Conservation (phyloP, 2,113 vertebrate genomes). For the Chauna torquata region DNA sequence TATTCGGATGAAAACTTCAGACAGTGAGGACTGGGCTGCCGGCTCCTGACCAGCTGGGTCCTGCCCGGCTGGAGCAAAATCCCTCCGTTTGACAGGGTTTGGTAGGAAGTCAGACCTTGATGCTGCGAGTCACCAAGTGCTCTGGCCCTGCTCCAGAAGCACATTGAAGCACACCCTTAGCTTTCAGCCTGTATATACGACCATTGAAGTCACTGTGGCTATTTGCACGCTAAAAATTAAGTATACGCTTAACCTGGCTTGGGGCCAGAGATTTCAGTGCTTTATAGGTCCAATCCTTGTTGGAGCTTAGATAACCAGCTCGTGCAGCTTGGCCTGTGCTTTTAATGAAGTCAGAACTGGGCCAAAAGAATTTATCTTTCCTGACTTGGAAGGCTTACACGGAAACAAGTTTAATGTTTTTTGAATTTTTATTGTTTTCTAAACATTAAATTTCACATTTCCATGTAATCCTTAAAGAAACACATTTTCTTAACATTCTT, state of each 20-base stretch:
- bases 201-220: background rate
- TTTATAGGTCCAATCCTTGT: constrained; percentile 29
- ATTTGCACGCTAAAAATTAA: constrained; percentile 19
- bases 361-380: constrained; percentile 52
- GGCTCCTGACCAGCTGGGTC: constrained; percentile 50
- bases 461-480: constrained; percentile 2
- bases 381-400: constrained; percentile 26
- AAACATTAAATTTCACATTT: constrained; percentile 23
- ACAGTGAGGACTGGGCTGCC: constrained; percentile 9
- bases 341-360: background rate
- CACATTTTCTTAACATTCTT: background rate
- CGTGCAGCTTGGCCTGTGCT: background rate
- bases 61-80: background rate
- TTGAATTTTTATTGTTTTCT: constrained; percentile 11
- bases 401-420: constrained; percentile 20
- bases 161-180: constrained; percentile 23
- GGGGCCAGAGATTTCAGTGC: constrained; percentile 24
- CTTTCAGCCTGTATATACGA: background rate
- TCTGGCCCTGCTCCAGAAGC: background rate
- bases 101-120: background rate
- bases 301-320: constrained; percentile 37
- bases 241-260: constrained; percentile 42
- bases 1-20: constrained; percentile 54
- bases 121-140: background rate
- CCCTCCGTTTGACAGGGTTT: background rate